Conservation (phyloP, 2,797 vertebrate species). For the Coluber constrictor region DNA sequence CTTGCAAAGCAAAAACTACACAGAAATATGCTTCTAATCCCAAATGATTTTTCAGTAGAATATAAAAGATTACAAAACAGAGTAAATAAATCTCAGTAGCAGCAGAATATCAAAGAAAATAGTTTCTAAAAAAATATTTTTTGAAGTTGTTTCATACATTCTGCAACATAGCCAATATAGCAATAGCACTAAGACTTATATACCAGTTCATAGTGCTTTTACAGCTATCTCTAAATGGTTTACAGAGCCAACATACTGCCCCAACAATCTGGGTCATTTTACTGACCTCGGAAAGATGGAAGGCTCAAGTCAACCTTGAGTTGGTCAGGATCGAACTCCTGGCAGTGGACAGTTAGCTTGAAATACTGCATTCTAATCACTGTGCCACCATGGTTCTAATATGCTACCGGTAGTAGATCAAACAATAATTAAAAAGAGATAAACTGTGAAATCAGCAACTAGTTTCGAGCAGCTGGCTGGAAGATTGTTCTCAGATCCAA, state of each 20-base stretch:
- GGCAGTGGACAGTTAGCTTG: not conserved
- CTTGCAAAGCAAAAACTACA: not conserved
- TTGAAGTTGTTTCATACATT: not conserved
- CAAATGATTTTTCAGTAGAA: not conserved
- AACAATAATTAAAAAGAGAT: not conserved
- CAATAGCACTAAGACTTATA: not conserved
- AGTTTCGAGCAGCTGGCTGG: not conserved
- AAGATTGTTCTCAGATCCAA: slow-evolving; percentile 6
- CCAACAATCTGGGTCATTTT: no score
- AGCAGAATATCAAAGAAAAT: not conserved
- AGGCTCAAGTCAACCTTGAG: no score
- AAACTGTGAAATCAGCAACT: not conserved
- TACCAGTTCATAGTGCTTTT: not conserved
- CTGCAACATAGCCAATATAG: not conserved
- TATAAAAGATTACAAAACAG: not conserved
- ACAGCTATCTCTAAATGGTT: not conserved
- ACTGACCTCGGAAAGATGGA: no score
- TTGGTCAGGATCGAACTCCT: not conserved
- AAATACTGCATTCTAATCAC: not conserved
- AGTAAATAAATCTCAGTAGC: not conserved
- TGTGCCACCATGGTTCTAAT: not conserved
- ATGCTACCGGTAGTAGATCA: not conserved
- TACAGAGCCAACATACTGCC: no score
- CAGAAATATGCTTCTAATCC: no score
- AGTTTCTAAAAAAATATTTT: not conserved